Evolutionary conservation across 2,888 invertebrate genomes (phyloP).

Genomic region (Mimachlamys varia): DNA sequence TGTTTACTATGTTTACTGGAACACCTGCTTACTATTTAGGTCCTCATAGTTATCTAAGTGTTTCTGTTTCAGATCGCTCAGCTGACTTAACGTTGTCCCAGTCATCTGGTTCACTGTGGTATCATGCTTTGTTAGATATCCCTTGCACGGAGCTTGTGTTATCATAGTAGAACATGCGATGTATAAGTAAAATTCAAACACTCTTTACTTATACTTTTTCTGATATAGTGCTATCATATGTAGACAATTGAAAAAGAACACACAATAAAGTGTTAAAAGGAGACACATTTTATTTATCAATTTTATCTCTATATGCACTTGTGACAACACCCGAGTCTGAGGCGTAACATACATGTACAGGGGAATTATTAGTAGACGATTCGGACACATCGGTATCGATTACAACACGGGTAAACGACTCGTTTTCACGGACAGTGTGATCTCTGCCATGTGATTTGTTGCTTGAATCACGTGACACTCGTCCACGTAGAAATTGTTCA

Average conservation of each 20-base stretch:
- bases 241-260: neutral
- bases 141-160: no score
- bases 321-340: conserved; percentile 1
- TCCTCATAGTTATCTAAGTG: no score
- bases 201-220: no score
- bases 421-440: neutral
- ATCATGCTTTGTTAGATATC: no score
- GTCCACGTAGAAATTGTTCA: conserved; percentile 13
- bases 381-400: neutral
- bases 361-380: neutral
- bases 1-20: no score
- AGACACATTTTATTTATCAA: neutral
- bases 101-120: no score
- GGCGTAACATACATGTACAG: neutral
- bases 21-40: no score
- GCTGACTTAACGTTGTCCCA: no score
- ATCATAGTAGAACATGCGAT: no score
- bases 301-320: neutral
- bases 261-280: neutral
- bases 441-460: neutral
- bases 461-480: conserved; percentile 7
- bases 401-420: neutral
- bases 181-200: no score
- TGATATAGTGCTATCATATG: no score
- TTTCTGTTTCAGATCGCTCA: no score